Conservation (phyloP, 2,888 invertebrate genomes). For the Clepsis dumicolana region DNA sequence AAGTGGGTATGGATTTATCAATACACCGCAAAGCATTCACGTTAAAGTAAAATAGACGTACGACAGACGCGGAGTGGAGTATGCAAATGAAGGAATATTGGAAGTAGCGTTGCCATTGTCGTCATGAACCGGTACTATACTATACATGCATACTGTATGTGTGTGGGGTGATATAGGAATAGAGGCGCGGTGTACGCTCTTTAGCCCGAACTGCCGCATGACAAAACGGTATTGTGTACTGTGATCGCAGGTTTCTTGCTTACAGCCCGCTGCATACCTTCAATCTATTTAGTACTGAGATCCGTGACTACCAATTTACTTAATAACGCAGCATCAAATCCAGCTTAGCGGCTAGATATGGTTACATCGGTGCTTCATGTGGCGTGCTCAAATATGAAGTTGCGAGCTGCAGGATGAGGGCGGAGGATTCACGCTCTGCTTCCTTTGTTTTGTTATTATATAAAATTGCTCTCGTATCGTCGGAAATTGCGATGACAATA, state of each 20-base stretch:
- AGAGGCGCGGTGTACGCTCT: slow-evolving; percentile 11
- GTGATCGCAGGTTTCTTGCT: slow-evolving; percentile 59
- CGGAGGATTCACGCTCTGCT: slow-evolving; percentile 38
- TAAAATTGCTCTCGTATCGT: slow-evolving; percentile 39
- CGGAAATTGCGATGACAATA: slow-evolving; percentile 42
- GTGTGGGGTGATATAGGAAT: slow-evolving; percentile 7
- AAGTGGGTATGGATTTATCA: slow-evolving; percentile 25
- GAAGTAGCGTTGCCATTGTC: slow-evolving; percentile 73
- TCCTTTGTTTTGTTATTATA: slow-evolving; percentile 42
- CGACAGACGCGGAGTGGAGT: slow-evolving; percentile 56
- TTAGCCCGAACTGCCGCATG: slow-evolving; percentile 48
- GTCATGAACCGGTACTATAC: slow-evolving; percentile 50
- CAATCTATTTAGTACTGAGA: slow-evolving; percentile 34
- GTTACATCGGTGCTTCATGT: slow-evolving; percentile 10
- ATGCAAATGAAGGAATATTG: slow-evolving; percentile 81
- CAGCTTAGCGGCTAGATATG: neutral
- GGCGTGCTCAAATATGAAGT: slow-evolving; percentile 21
- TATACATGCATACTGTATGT: slow-evolving; percentile 7
- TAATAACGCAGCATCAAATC: slow-evolving; percentile 13
- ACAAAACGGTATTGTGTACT: slow-evolving; percentile 65
- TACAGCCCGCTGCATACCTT: slow-evolving; percentile 46
- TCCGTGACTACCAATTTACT: slow-evolving; percentile 21
- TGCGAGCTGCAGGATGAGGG: slow-evolving; percentile 31
- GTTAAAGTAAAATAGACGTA: slow-evolving; percentile 57
- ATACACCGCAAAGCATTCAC: slow-evolving; percentile 57